phyloP scores from a whole-genome alignment of 2,888 invertebrate genomes.

The Caenorhabditis sp. region DNA sequence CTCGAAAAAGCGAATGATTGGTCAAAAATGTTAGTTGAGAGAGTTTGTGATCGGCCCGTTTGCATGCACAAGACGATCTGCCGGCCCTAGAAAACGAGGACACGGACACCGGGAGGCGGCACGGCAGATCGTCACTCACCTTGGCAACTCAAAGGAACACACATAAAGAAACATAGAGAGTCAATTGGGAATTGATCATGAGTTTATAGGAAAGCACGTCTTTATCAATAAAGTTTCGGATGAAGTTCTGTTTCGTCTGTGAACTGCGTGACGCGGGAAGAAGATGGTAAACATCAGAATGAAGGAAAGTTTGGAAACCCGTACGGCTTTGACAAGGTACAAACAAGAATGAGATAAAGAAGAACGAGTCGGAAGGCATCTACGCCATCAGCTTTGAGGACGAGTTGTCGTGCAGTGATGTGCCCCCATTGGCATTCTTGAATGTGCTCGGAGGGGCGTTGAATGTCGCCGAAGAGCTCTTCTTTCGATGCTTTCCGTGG shows the following conservation, averaged over 20 bases:
- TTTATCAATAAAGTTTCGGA: background rate
- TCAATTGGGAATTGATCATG: background rate
- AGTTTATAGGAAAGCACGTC: conserved; percentile 14
- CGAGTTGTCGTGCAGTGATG: conserved; percentile 59
- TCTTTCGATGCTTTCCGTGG: conserved; percentile 73
- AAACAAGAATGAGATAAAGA: background rate
- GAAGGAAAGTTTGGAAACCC: background rate
- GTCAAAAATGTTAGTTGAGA: conserved; percentile 23
- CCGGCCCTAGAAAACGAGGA: conserved; percentile 31
- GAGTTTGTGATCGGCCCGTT: conserved; percentile 15
- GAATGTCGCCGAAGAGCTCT: conserved; percentile 68
- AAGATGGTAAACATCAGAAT: background rate
- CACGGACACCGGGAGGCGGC: conserved; percentile 28
- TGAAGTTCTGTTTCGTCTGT: background rate
- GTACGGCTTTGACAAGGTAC: conserved; percentile 5
- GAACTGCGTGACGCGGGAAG: background rate
- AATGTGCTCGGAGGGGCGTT: conserved; percentile 40
- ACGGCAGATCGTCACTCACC: conserved; percentile 3
- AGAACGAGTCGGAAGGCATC: background rate
- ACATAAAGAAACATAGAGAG: conserved; percentile 28
- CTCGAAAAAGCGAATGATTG: conserved; percentile 10
- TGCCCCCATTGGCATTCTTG: conserved; percentile 67
- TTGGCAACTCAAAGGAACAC: conserved; percentile 53
- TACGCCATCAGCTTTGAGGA: conserved; percentile 66
- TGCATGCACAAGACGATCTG: conserved; percentile 24